These are phyloP conservation scores for Lacerta bilineata DNA, from an alignment of 2,797 vertebrate species.

Conservation along the genomic window DNA sequence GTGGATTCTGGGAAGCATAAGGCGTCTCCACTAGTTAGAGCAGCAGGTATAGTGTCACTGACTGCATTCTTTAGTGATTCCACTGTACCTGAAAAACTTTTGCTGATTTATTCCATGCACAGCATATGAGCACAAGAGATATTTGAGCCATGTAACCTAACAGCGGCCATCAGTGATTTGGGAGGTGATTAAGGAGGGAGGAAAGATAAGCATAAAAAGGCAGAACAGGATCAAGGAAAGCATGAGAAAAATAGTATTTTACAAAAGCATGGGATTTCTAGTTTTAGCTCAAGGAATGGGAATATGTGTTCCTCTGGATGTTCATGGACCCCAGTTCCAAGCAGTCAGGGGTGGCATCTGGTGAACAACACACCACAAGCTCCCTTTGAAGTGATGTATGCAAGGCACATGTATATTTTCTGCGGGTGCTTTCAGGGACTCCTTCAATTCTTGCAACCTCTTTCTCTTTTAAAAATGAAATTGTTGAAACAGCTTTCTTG, in stretches of 20 bases:
- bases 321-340: no score
- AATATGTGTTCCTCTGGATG: no score
- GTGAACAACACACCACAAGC: no score
- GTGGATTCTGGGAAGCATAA: constrained; percentile 89
- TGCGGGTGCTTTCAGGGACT: background rate
- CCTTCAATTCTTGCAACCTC: background rate
- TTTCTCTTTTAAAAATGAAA: background rate
- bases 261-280: background rate
- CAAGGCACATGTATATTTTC: background rate
- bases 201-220: background rate
- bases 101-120: background rate
- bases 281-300: background rate
- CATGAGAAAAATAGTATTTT: background rate
- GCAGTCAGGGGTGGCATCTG: no score
- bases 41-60: constrained; percentile 81
- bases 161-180: background rate
- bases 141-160: background rate
- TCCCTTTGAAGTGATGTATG: background rate
- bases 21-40: constrained; percentile 78
- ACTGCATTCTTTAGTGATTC: background rate
- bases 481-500: background rate
- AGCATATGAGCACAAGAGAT: background rate
- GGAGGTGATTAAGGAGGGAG: background rate
- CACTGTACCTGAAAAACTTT: background rate
- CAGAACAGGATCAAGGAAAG: background rate